Evolutionary conservation across 2,797 vertebrate genomes (phyloP), one percentile per base, ranked within the genome.

Genomic region (Smutsia temminckii): DNA sequence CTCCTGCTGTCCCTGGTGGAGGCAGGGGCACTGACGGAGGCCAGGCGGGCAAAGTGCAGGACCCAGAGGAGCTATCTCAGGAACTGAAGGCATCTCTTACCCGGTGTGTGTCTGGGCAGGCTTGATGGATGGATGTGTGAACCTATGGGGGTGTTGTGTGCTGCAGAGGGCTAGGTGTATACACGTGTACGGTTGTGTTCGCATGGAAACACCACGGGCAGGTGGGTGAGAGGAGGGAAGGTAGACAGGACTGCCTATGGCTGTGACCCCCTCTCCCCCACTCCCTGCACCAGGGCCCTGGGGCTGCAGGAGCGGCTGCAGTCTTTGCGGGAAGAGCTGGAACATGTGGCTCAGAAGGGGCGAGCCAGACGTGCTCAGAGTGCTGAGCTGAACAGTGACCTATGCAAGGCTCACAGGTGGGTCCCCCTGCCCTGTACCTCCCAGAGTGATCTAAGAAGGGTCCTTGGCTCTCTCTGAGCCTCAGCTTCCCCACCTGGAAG

Each of bases 381-480:
- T 2, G 42, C 87, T 0, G 46, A 98, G 53, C 32, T 98, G 87
- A 97, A 96, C 81, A 12, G 53, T 0, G 98, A 98, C 4, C 91
- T 98, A 77, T 97, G 98, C 97, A 98, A 97, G 3, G 98, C 98
- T 23, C 98, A 98, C 97, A 98, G 98, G 98, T 98, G 96, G 77
- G 86, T 53, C 6, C 3, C 9, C 17, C 34, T 10, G 9, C 57
- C 61, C 0, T 29, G 74, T 6, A 17, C 4, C 23, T 25, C 34
- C 8, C 34, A n/a, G 7, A 42, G n/a, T 51, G 37, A 69, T 37
- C n/a, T 72, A 77, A 63, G 46, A 29, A 8, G 68, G 32, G 9
- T 13, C 89, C 78, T 51, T 37, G 59, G 40, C 32, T 11, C 34
- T 57, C 55, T 57, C 71, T 9, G 49, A 23, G 75, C 51, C 29